Evolutionary conservation across 2,797 vertebrate genomes (phyloP).

Genomic region (Chelon auratus): DNA sequence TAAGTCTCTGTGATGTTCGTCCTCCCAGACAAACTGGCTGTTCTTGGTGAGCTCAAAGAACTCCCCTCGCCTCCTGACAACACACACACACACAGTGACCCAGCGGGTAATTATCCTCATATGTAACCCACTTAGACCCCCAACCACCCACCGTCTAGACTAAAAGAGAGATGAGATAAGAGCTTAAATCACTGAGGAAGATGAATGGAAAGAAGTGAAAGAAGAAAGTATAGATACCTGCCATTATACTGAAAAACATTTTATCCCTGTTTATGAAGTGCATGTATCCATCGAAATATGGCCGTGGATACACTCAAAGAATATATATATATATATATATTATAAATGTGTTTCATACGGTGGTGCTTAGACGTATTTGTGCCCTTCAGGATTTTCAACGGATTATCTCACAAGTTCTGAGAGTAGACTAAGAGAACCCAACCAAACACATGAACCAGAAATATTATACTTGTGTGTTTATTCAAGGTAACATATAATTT

Average conservation of each 20-base stretch:
- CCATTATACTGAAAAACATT: not conserved
- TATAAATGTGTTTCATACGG: too few relatives aligned
- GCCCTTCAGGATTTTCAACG: too few relatives aligned
- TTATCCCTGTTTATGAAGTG: not conserved
- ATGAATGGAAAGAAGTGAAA: not conserved
- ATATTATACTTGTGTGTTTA: too few relatives aligned
- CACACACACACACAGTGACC: constrained; percentile 40
- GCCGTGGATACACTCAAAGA: too few relatives aligned
- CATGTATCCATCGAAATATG: not conserved
- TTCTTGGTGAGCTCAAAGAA: constrained; percentile 96
- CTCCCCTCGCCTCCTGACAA: constrained; percentile 91
- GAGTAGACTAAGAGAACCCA: too few relatives aligned
- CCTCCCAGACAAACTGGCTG: constrained; percentile 92
- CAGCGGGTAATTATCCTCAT: constrained; percentile 50
- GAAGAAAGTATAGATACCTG: not conserved
- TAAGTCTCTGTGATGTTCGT: constrained; percentile 91
- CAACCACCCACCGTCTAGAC: constrained; percentile 54
- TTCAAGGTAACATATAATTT: too few relatives aligned
- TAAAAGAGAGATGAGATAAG: constrained; percentile 31
- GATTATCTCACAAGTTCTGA: too few relatives aligned
- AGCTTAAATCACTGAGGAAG: constrained; percentile 19
- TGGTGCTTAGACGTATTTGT: too few relatives aligned
- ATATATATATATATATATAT: too few relatives aligned
- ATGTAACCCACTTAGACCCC: constrained; percentile 13
- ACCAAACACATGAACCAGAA: too few relatives aligned